Conservation (phyloP, 2,888 invertebrate species). For the Diarsia mendica region DNA sequence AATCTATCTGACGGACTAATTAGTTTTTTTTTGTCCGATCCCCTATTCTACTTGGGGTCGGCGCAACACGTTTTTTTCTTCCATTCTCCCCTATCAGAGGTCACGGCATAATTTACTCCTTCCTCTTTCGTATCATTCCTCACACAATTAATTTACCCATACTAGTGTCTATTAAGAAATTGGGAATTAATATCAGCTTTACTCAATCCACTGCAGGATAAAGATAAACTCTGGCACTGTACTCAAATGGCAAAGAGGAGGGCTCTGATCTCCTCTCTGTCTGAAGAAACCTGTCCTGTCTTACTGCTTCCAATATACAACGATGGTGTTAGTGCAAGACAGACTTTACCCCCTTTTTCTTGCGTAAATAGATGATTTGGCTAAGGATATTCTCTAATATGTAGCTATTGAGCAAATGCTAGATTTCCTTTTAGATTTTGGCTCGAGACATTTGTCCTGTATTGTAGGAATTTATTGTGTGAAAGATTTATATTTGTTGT, state of each 20-base stretch:
- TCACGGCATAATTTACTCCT: no score
- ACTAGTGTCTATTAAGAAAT: no score
- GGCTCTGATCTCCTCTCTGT: slow-evolving; percentile 31
- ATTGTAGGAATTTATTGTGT: not conserved
- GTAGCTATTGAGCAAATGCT: not conserved
- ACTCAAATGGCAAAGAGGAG: slow-evolving; percentile 32
- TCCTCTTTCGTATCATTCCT: no score
- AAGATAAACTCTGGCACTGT: slow-evolving; percentile 3
- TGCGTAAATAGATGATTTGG: slow-evolving; percentile 8
- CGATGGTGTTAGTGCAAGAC: slow-evolving; percentile 35
- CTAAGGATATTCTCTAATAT: not conserved
- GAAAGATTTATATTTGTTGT: not conserved
- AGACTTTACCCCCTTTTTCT: not conserved
- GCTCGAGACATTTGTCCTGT: not conserved
- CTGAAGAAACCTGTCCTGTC: slow-evolving; percentile 38
- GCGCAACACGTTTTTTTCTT: no score
- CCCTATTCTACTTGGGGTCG: no score
- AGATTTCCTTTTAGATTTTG: not conserved
- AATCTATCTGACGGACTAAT: no score
- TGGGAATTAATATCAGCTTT: no score
- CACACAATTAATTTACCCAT: no score
- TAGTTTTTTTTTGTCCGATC: no score
- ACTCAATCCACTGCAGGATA: slow-evolving; percentile 26
- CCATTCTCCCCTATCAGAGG: no score
- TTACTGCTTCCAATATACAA: slow-evolving; percentile 36